Evolutionary conservation across 2,113 vertebrate genomes (phyloP).

Genomic region (Pao palembangensis): DNA sequence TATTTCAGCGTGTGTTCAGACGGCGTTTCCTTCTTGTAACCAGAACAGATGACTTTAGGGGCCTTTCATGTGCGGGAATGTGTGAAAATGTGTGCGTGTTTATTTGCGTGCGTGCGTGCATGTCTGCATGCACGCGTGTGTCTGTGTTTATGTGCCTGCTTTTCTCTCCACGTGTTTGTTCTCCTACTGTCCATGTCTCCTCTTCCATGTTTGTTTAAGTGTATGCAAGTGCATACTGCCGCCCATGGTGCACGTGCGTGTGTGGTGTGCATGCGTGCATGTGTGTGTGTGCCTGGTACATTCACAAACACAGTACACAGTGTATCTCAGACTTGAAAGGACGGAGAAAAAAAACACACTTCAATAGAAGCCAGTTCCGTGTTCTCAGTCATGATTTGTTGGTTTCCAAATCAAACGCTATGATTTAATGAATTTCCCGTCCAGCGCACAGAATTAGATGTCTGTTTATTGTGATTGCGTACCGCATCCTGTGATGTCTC

Average conservation of each 20-base stretch:
- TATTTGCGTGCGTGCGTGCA: constrained; percentile 32
- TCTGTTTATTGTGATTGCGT: constrained; percentile 78
- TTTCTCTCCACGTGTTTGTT: constrained; percentile 45
- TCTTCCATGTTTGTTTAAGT: constrained; percentile 50
- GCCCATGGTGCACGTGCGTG: constrained; percentile 9
- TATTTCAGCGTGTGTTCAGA: constrained; percentile 77
- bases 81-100: constrained; percentile 61
- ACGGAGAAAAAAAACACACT: constrained; percentile 66
- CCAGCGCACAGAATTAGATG: constrained; percentile 62
- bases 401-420: constrained; percentile 78
- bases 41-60: constrained; percentile 73
- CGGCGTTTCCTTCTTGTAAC: constrained; percentile 74
- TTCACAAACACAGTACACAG: constrained; percentile 68
- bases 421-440: constrained; percentile 80
- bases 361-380: constrained; percentile 72
- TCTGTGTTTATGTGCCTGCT: constrained; percentile 38
- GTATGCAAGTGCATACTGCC: constrained; percentile 16
- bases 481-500: constrained; percentile 75
- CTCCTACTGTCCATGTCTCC: constrained; percentile 27
- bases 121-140: constrained; percentile 11
- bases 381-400: constrained; percentile 73
- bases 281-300: constrained; percentile 35
- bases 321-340: constrained; percentile 71
- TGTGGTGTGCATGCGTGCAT: constrained; percentile 18
- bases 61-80: constrained; percentile 74